Conservation (phyloP, 1,140 invertebrate genomes). For the Drosophila nigromelanica region DNA sequence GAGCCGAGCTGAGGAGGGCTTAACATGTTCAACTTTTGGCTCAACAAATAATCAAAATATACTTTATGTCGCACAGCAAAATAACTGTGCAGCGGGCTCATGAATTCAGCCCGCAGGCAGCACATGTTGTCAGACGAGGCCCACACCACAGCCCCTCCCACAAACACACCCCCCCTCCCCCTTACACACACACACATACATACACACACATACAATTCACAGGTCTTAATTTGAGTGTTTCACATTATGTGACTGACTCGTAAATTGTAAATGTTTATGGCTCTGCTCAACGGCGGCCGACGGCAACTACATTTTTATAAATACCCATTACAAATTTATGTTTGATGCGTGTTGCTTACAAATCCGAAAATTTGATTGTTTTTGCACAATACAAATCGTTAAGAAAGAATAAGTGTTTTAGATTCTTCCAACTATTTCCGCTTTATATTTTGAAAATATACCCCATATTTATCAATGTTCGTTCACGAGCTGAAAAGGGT, state of each 20-base stretch:
- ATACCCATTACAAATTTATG: conserved; percentile 18
- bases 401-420: neutral
- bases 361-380: conserved; percentile 21
- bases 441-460: too few species aligned
- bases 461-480: too few species aligned
- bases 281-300: neutral
- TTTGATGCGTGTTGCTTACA: conserved; percentile 11
- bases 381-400: neutral
- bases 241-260: conserved; percentile 40
- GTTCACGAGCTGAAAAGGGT: too few species aligned
- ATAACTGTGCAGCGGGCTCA: conserved; percentile 26
- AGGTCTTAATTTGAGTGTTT: conserved; percentile 66
- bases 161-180: too few species aligned
- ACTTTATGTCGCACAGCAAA: conserved; percentile 61
- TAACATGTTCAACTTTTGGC: conserved; percentile 68
- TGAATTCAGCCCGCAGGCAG: conserved; percentile 44
- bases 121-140: conserved; percentile 27
- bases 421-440: too few species aligned
- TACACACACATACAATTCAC: conserved; percentile 13
- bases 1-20: conserved; percentile 21
- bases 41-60: conserved; percentile 78
- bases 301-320: conserved; percentile 27
- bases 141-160: neutral
- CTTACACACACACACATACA: conserved; percentile 1
- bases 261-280: conserved; percentile 53